phyloP scores from a whole-genome alignment of 2,797 vertebrate species.

The Hapalemur alaotrensis region DNA sequence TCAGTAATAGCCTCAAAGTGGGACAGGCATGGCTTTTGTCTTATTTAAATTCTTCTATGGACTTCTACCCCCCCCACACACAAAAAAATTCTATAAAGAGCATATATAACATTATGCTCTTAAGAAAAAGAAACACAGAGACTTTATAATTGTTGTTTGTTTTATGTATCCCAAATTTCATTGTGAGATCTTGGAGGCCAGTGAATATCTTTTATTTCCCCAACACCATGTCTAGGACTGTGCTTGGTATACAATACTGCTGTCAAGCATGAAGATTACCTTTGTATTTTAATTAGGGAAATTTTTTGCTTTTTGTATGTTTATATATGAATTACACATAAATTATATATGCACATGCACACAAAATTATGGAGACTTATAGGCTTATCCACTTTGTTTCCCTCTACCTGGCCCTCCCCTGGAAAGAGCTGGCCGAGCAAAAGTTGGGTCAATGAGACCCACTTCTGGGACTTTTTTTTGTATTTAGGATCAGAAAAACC shows the following conservation, averaged over 20 bases:
- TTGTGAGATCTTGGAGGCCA: background rate
- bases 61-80: background rate
- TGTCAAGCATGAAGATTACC: background rate
- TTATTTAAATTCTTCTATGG: background rate
- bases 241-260: background rate
- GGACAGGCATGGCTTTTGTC: background rate
- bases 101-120: background rate
- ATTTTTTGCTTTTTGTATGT: background rate
- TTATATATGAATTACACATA: background rate
- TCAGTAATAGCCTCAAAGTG: background rate
- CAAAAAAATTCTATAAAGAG: background rate
- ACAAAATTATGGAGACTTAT: background rate
- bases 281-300: background rate
- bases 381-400: background rate
- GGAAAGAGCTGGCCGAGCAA: background rate
- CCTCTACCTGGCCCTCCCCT: background rate
- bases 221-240: background rate
- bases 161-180: background rate
- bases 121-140: background rate
- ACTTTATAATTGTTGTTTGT: background rate
- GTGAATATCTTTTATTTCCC: background rate
- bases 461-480: background rate
- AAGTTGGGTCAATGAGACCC: background rate
- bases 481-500: background rate
- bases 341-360: background rate